Percentiles rank a stretch among this genome's conserved stretches.
Conservation (phyloP, 2,113 vertebrate species). For the Machaerirhynchus nigripectus region DNA sequence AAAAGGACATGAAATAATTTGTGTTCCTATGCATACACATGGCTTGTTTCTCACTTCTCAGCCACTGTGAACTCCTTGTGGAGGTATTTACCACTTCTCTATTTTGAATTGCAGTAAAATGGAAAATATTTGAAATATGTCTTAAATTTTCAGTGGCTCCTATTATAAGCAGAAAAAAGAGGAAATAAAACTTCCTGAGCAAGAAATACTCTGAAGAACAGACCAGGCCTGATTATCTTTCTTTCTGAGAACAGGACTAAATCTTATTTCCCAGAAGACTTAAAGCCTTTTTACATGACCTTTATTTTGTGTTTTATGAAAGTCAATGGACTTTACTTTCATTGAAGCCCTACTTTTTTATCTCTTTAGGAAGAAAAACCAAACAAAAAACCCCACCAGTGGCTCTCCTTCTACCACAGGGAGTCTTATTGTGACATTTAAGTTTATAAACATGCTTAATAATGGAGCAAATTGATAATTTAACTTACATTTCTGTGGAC, state of each 20-base stretch:
- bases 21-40: neutral
- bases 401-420: neutral
- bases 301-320: constrained; percentile 39
- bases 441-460: neutral
- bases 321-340: neutral
- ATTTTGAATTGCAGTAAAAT: neutral
- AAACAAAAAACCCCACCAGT: neutral
- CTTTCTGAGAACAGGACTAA: neutral
- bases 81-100: neutral
- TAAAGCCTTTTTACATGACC: constrained; percentile 25
- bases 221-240: neutral
- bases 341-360: neutral
- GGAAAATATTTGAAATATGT: neutral
- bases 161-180: neutral
- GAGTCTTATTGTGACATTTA: neutral
- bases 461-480: neutral
- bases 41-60: neutral
- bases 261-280: constrained; percentile 32
- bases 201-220: neutral
- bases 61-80: neutral
- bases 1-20: neutral
- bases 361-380: neutral
- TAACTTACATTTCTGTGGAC: neutral
- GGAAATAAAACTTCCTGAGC: neutral
- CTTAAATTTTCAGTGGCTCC: neutral